Conservation (phyloP, 2,888 invertebrate genomes). For the Aphidoletes aphidimyza region DNA sequence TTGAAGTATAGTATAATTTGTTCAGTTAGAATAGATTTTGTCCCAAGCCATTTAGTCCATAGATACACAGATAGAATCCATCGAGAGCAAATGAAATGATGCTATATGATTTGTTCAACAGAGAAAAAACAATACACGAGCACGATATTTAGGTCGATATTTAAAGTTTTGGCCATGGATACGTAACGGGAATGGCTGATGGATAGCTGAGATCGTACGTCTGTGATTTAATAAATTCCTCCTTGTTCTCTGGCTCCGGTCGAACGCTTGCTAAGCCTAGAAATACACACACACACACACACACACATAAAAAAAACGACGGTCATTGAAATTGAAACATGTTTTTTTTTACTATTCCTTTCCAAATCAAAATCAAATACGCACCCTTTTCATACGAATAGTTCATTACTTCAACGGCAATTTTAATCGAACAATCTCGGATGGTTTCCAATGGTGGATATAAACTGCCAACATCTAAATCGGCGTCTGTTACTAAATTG, state of each 20-base stretch:
- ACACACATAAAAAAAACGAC: no score
- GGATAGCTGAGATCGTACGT: constrained; percentile 81
- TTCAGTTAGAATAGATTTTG: constrained; percentile 1
- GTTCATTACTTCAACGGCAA: constrained; percentile 83
- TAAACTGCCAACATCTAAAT: constrained; percentile 85
- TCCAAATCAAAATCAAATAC: constrained; percentile 57
- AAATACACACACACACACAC: no score
- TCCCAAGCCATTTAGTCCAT: background rate
- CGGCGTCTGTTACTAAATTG: constrained; percentile 80
- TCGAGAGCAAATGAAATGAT: background rate
- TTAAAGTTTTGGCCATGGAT: constrained; percentile 69
- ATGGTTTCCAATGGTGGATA: constrained; percentile 91
- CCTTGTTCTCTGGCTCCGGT: constrained; percentile 80
- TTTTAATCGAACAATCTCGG: constrained; percentile 85
- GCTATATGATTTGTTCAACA: background rate
- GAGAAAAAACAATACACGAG: background rate
- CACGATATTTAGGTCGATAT: background rate
- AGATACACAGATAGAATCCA: no score
- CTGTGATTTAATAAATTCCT: constrained; percentile 80
- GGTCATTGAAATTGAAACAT: constrained; percentile 6
- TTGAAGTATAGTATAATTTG: no score
- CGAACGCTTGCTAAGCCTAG: constrained; percentile 81
- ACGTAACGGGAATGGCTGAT: constrained; percentile 71
- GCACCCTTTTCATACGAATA: constrained; percentile 83
- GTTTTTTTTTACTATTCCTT: background rate